Evolutionary conservation across 2,888 invertebrate species (phyloP).

Genomic region (Pedicia rivosa): DNA sequence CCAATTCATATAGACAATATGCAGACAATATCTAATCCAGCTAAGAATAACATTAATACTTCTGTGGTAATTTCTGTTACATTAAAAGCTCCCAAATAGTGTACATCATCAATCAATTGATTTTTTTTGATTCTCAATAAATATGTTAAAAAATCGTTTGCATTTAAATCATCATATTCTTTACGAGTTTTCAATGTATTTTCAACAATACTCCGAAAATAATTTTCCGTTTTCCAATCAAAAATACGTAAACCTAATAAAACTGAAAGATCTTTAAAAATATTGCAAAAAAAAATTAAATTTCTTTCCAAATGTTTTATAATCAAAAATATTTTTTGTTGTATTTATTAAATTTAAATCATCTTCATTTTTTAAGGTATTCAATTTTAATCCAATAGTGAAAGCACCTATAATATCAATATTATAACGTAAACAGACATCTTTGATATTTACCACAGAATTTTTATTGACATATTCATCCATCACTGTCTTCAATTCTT

Average conservation of each 20-base stretch:
- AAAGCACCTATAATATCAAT: conserved; percentile 29
- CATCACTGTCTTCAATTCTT: conserved; percentile 12
- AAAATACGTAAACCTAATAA: not conserved
- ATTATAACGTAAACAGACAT: conserved; percentile 24
- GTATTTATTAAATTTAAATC: conserved; percentile 1
- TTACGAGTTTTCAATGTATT: conserved; percentile 23
- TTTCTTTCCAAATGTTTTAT: not conserved
- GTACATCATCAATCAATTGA: conserved; percentile 20
- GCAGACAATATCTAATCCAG: conserved; percentile 32
- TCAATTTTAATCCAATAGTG: conserved; percentile 24
- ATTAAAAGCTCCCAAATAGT: not conserved
- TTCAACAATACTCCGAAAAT: conserved; percentile 27
- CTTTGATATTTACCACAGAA: conserved; percentile 23
- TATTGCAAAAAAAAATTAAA: conserved; percentile 1
- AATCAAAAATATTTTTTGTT: not conserved
- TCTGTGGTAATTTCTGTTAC: conserved; percentile 23
- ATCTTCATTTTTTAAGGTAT: not conserved
- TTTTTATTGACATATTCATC: conserved; percentile 11
- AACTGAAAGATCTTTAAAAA: not conserved
- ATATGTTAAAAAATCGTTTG: conserved; percentile 28
- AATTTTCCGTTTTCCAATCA: conserved; percentile 18
- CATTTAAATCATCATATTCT: conserved; percentile 18
- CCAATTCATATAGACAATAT: conserved; percentile 27
- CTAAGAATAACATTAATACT: conserved; percentile 31
- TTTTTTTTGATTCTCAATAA: conserved; percentile 25